phyloP scores from a whole-genome alignment of 2,888 invertebrate genomes.

The Allacma fusca region DNA sequence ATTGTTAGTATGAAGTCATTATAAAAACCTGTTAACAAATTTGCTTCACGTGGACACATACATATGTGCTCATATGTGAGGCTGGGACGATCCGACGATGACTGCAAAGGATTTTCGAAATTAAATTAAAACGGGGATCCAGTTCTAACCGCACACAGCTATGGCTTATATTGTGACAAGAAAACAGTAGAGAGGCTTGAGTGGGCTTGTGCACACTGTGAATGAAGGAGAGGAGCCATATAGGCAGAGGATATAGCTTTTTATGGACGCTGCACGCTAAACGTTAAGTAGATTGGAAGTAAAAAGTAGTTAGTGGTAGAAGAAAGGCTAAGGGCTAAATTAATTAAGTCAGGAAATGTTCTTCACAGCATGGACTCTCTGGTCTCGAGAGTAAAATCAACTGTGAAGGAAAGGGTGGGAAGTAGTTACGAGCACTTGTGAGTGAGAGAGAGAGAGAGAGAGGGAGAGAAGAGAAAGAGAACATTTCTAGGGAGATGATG shows the following conservation, averaged over 20 bases:
- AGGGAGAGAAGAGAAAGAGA: constrained; percentile 22
- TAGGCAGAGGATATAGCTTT: too few species aligned
- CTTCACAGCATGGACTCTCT: constrained; percentile 56
- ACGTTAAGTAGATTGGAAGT: constrained; percentile 35
- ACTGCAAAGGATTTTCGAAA: background rate
- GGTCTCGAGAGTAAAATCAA: constrained; percentile 35
- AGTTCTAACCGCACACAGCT: background rate
- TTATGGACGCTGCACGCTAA: background rate
- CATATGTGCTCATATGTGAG: too few species aligned
- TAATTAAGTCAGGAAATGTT: constrained; percentile 61
- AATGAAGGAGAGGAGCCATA: too few species aligned
- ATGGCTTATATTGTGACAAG: too few species aligned
- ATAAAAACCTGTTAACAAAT: too few species aligned
- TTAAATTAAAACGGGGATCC: background rate
- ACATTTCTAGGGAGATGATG: constrained; percentile 10
- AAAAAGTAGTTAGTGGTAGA: constrained; percentile 38
- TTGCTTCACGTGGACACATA: too few species aligned
- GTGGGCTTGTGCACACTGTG: too few species aligned
- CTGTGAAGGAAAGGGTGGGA: constrained; percentile 42
- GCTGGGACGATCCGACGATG: too few species aligned
- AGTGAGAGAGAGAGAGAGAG: constrained; percentile 31
- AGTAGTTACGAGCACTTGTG: constrained; percentile 33
- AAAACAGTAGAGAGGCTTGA: too few species aligned
- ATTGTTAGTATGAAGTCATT: too few species aligned
- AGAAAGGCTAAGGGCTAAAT: constrained; percentile 56